Percentiles rank a stretch among this genome's conserved stretches.
Evolutionary conservation across 30 jellyfish, hydroid and myxozoan species (phyloP).

Genomic region (Rhopilema esculentum): DNA sequence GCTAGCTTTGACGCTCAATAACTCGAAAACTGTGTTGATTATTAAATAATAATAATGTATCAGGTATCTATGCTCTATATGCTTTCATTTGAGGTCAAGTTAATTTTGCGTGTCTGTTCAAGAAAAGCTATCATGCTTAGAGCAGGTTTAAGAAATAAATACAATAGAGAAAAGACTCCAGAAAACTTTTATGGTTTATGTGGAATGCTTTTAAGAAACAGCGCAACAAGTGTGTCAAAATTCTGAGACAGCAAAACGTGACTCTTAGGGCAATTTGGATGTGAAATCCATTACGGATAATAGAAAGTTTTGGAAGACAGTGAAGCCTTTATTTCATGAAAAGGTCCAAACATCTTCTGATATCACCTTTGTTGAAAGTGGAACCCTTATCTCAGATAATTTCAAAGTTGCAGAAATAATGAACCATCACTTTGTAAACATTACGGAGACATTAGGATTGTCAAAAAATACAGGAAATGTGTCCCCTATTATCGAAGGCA

Average conservation of each 20-base stretch:
- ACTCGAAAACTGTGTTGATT: no score
- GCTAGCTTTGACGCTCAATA: no score
- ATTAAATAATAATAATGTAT: no score
- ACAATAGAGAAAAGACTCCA: no score
- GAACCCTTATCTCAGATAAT: background rate
- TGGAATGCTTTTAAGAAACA: conserved; percentile 4
- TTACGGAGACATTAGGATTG: conserved; percentile 7
- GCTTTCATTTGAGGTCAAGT: no score
- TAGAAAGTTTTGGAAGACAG: conserved; percentile 27
- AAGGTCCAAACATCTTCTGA: conserved; percentile 27
- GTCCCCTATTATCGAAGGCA: background rate
- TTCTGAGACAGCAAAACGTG: conserved; percentile 11
- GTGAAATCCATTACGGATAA: conserved; percentile 12
- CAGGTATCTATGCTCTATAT: no score
- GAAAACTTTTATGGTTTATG: no score
- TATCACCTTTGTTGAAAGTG: conserved; percentile 24
- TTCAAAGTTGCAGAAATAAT: conserved; percentile 19
- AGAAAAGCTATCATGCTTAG: no score
- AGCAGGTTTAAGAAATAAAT: no score
- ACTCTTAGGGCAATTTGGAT: background rate
- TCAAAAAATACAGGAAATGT: background rate
- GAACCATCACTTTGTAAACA: conserved; percentile 14
- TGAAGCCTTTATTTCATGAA: conserved; percentile 18
- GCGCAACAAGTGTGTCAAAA: background rate
- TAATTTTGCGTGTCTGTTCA: no score